Percentiles rank a stretch among this genome's conserved stretches.
Evolutionary conservation across 1,140 invertebrate species (phyloP).

Genomic region (Acromyrmex charruanus): DNA sequence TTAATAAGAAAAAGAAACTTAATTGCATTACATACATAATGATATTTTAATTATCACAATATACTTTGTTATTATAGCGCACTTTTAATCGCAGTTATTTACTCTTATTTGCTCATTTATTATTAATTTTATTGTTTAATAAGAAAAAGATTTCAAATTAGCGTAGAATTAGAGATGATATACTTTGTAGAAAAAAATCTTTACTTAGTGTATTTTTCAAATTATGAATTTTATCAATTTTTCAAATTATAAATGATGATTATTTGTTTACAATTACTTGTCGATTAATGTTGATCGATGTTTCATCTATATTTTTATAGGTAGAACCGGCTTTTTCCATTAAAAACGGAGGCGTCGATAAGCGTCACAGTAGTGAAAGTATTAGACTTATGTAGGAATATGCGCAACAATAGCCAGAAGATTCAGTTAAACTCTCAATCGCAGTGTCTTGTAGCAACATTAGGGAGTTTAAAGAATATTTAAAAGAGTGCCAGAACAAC

Average conservation of each 20-base stretch:
- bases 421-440: neutral
- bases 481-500: neutral
- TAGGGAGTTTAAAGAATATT: neutral
- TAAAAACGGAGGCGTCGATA: slow-evolving; percentile 11
- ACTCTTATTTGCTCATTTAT: too few species aligned
- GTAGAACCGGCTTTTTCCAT: neutral
- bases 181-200: neutral
- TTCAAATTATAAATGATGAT: neutral
- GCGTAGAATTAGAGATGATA: neutral
- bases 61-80: too few species aligned
- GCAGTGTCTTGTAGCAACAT: neutral
- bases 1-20: neutral
- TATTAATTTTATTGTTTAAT: too few species aligned
- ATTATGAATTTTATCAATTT: neutral
- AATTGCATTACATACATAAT: too few species aligned
- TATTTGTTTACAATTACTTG: neutral
- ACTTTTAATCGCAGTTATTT: too few species aligned
- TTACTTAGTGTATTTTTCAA: neutral
- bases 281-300: too few species aligned
- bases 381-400: neutral
- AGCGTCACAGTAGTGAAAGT: slow-evolving; percentile 14
- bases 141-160: neutral
- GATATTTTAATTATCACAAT: too few species aligned
- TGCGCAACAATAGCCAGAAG: neutral
- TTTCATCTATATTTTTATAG: too few species aligned